Evolutionary conservation across 2,113 vertebrate genomes (phyloP).

Genomic region (Lepisosteus osseus): DNA sequence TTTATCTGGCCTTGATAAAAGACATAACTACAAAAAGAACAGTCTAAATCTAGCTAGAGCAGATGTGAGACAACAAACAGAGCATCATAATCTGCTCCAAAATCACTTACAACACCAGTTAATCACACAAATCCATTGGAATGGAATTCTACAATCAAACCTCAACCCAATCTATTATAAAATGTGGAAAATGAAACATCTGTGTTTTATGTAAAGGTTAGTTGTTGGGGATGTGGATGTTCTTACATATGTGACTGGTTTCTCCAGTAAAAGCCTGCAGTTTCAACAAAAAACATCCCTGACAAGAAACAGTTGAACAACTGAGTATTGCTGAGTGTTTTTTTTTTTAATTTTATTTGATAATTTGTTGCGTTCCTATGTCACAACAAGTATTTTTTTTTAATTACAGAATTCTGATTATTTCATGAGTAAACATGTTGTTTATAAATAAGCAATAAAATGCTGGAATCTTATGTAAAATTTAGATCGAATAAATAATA

Average conservation of each 20-base stretch:
- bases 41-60: constrained; percentile 29
- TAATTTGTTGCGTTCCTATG: not conserved
- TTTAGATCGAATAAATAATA: not conserved
- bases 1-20: constrained; percentile 27
- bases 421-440: not conserved
- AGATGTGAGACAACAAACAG: constrained; percentile 43
- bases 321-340: not conserved
- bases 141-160: constrained; percentile 26
- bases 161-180: constrained; percentile 12
- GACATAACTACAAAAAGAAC: constrained; percentile 52
- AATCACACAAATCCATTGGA: constrained; percentile 28
- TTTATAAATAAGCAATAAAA: constrained; percentile 21
- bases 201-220: constrained; percentile 20
- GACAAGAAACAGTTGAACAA: not conserved
- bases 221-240: not conserved
- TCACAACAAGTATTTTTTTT: not conserved
- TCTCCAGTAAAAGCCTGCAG: not conserved
- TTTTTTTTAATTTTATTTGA: not conserved
- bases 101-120: constrained; percentile 47
- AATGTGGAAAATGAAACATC: constrained; percentile 19
- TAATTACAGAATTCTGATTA: constrained; percentile 6
- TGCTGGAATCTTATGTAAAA: constrained; percentile 6
- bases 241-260: constrained; percentile 7
- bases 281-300: not conserved
- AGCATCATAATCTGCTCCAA: constrained; percentile 41